Evolutionary conservation across 2,113 vertebrate genomes (phyloP), one percentile per base, ranked within the genome.

Genomic region (Labrus mixtus): DNA sequence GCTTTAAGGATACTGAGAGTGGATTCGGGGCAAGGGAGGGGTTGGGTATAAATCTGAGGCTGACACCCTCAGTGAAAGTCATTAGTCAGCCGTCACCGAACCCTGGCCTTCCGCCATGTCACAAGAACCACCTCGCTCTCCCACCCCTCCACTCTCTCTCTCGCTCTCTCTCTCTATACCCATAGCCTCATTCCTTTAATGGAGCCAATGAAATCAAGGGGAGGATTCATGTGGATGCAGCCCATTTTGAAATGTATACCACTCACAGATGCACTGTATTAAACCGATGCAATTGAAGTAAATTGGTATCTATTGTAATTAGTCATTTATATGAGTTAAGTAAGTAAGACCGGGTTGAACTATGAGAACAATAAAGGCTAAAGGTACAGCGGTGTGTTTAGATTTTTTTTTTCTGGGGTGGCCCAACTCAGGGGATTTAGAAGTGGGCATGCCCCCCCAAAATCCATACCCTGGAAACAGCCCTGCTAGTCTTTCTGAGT

Each of bases 41-140:
- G 54, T 10, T 59, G 50, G 25, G 81, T 85, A 92, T 92, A 92
- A 93, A 93, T 94, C 92, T 90, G 89, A 77, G 57, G 64, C 78
- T 84, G 91, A 91, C 91, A 91, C 77, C 75, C 69, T 86, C 89
- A 90, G 86, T 89, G 87, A 93, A 90, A 91, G 90, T 91, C 91
- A 92, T 94, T 93, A 93, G 91, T 94, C 92, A 93, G 85, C 90
- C 68, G 82, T 87, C 90, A 89, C 76, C 36, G 55, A 84, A 84
- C 75, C 74, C 81, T 91, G 89, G 93, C 87, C 78, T 68, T 53
- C 50, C 71, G 89, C 88, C 88, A 92, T 71, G 75, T 80, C 84
- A 84, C 48, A 12, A 78, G 74, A 78, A 79, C 70, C 41, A 7
- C 77, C 78, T 65, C 23, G 0, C 66, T 36, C 76, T 41, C 29